phyloP scores from a whole-genome alignment of 2,797 vertebrate species.

The Serranus cabrilla region DNA sequence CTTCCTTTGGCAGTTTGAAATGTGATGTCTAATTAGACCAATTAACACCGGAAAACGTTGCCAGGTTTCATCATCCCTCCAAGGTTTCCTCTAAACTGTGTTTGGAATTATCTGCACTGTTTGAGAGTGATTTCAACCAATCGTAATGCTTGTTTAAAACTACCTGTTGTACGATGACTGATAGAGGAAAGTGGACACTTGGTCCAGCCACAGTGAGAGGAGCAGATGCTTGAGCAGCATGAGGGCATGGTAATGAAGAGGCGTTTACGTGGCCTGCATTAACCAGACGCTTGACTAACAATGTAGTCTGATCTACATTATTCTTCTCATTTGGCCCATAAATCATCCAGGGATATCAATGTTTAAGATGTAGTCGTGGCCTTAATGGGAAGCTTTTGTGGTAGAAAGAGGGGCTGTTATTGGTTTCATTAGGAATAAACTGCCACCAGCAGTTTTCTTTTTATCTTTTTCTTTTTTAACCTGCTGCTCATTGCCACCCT shows the following conservation, averaged over 20 bases:
- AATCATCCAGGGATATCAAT: constrained; percentile 52
- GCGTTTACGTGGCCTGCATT: constrained; percentile 54
- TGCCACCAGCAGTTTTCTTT: background rate
- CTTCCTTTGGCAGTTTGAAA: constrained; percentile 11
- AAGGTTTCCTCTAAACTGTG: background rate
- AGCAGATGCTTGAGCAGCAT: constrained; percentile 63
- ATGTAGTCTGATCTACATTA: constrained; percentile 37
- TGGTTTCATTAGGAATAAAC: constrained; percentile 51
- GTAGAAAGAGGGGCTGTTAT: constrained; percentile 37
- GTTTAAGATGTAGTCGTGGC: constrained; percentile 43
- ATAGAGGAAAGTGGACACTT: constrained; percentile 9
- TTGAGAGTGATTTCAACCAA: background rate
- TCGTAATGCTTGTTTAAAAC: constrained; percentile 14
- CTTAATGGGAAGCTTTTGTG: constrained; percentile 40
- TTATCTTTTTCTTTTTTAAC: background rate
- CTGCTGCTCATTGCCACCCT: constrained; percentile 11
- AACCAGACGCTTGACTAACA: constrained; percentile 47
- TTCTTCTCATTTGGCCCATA: constrained; percentile 61
- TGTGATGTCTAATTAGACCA: constrained; percentile 14
- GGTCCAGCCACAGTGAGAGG: constrained; percentile 18
- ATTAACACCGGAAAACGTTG: constrained; percentile 2
- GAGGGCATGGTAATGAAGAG: constrained; percentile 48
- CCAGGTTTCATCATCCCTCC: constrained; percentile 14
- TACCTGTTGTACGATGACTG: constrained; percentile 29
- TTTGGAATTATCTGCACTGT: background rate